Base-by-base conservation (phyloP, 2,113 vertebrate species). In the Accipiter cooperii region DNA sequence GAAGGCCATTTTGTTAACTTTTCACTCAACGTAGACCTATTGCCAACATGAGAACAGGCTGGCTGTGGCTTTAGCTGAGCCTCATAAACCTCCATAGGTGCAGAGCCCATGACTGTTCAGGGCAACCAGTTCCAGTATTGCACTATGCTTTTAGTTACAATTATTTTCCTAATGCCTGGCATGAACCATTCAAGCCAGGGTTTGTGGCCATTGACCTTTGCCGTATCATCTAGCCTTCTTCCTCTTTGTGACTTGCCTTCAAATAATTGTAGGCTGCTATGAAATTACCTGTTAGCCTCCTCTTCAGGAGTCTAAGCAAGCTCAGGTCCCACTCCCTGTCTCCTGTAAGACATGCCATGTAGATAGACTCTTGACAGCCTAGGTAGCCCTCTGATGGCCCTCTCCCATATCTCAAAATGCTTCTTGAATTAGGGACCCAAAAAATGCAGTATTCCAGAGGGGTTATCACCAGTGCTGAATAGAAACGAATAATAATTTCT, bases 81-180 rank as follows among this genome's bases (percentile, higher is more conserved):
- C 20, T 64, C 12, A 21, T 2, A 49, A 47, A 73, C 4, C 3
- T 77, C 17, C 19, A 25, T 6, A 10, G 13, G 2, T 46, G 29
- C 33, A 77, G 34, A 73, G 49, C 5, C 18, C 42, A 8, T 29
- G 9, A 34, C 13, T 13, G 6, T 51, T 58, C 31, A 49, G 15
- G 58, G 7, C 20, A 81, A 64, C 10, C 7, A 0, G 0, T 49
- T 82, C 31, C 34, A 17, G 8, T n/a, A 44, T 12, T 81, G 28
- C 29, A 6, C 10, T 36, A 34, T 1, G 1, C 3, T 82, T 58
- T 55, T 24, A 49, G 16, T 51, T 58, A 60, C 5, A 74, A 20
- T 54, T 49, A 22, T 85, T 91, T 84, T 68, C 29, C 15, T 51
- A 46, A 46, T 25, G 21, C 6, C 10, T 68, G 20, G 3, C 14